Evolutionary conservation across 2,797 vertebrate genomes (phyloP).

Genomic region (Pelochelys cantorii): DNA sequence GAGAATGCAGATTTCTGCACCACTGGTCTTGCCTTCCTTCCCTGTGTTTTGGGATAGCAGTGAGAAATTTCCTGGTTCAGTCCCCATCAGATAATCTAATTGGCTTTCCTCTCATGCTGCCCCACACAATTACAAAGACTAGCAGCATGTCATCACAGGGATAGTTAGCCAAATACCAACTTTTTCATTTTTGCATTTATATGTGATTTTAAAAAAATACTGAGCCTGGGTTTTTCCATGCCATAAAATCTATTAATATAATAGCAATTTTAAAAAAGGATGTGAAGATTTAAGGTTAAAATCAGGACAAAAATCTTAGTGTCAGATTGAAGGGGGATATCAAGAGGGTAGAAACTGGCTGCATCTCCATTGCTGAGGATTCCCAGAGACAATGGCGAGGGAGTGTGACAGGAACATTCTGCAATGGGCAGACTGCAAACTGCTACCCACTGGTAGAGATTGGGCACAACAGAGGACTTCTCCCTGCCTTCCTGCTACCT

Average conservation of each 20-base stretch:
- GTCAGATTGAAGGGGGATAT: neutral
- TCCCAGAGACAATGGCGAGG: neutral
- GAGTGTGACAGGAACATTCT: neutral
- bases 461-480: neutral
- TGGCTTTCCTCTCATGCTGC: neutral
- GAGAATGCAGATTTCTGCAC: neutral
- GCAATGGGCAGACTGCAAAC: neutral
- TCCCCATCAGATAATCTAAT: neutral
- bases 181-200: constrained; percentile 12
- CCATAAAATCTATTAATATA: constrained; percentile 10
- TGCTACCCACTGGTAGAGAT: neutral
- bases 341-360: neutral
- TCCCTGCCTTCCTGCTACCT: neutral
- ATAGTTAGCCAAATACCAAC: neutral
- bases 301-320: neutral
- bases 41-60: fast-evolving
- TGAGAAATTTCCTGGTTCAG: fast-evolving
- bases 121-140: constrained; percentile 7
- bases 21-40: neutral
- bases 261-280: neutral
- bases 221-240: neutral
- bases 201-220: neutral
- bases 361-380: neutral
- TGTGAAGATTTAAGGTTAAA: constrained; percentile 29
- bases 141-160: constrained; percentile 15